Base-by-base conservation (phyloP, 2,888 invertebrate genomes). In the Belgica antarctica region DNA sequence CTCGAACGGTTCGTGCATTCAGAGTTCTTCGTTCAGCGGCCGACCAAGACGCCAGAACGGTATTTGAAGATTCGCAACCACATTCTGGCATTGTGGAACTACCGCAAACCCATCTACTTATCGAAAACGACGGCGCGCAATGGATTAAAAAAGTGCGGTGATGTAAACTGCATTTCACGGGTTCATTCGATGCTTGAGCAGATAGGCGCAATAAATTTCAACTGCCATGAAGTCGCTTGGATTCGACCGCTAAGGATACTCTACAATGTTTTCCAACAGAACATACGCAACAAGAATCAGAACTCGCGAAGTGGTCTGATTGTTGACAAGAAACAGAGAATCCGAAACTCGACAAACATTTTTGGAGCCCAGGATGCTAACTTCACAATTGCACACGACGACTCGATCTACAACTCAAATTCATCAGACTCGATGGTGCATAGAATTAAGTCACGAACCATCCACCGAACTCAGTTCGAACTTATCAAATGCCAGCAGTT, bases 161-260 rank as follows among this genome's bases (percentile, higher is more conserved):
- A 86, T 78, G 85, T 86, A 1, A 85, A 85, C 75, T 82, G 82
- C 73, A 84, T 86, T 71, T 83, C 85, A 10, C 78, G 84, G 71
- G 82, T 87, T 25, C 86, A 86, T 77, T 78, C 82, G 22, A 84
- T 83, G 73, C 77, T 87, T 70, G 86, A 87, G 76, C 83, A 84
- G 77, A 82, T 83, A 72, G 87, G 86, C 15, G 85, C 83, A 17
- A 86, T 86, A 71, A 87, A 87, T 78, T 86, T 84, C 78, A 83
- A 83, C 12, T 85, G 85, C 77, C 47, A 84, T 83, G 77, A 78
- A 79, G 77, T 74, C 71, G 62, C 72, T 27, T 73, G 71, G 68
- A 72, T 73, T 70, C 72, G 74, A 52, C 74, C 75, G 71, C 72
- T 74, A 24, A 71, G 71, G 12, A 71, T 61, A n/a, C 41, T 70